These are phyloP conservation scores for Hiodon alosoides DNA, from an alignment of 2,113 vertebrate genomes.

Conservation along the genomic window DNA sequence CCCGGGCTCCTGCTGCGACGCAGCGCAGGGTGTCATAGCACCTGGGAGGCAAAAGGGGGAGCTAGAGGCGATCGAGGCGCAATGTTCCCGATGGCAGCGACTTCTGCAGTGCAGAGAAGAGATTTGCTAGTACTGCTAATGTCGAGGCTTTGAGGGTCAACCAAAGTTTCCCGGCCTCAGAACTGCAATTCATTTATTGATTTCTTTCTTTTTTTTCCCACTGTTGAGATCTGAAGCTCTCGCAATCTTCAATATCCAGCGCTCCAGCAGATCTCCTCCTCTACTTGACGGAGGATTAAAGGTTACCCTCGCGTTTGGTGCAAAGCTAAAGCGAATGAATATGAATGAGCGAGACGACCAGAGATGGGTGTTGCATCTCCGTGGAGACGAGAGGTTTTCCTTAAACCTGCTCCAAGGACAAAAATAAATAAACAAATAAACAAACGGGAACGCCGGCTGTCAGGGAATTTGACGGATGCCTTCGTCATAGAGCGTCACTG, in stretches of 20 bases:
- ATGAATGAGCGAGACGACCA: slow-evolving; percentile 21
- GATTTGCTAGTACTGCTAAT: not conserved
- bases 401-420: slow-evolving; percentile 26
- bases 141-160: slow-evolving; percentile 1
- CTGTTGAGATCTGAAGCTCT: slow-evolving; percentile 13
- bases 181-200: slow-evolving; percentile 12
- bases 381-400: slow-evolving; percentile 20
- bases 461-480: slow-evolving; percentile 10
- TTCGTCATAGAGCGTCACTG: slow-evolving; percentile 8
- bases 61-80: not conserved
- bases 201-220: slow-evolving; percentile 14
- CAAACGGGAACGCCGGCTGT: not conserved
- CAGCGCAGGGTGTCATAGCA: not conserved
- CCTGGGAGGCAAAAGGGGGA: slow-evolving; percentile 2
- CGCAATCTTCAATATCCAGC: slow-evolving; percentile 9
- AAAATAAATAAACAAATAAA: slow-evolving; percentile 16
- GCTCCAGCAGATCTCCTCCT: not conserved
- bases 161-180: slow-evolving; percentile 3
- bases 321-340: slow-evolving; percentile 26
- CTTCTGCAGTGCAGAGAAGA: not conserved
- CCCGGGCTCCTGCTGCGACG: not conserved
- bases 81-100: not conserved
- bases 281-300: slow-evolving; percentile 13
- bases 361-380: slow-evolving; percentile 19
- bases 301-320: slow-evolving; percentile 18